Conservation (phyloP, 2,797 vertebrate species). For the Meriones psammophilus region DNA sequence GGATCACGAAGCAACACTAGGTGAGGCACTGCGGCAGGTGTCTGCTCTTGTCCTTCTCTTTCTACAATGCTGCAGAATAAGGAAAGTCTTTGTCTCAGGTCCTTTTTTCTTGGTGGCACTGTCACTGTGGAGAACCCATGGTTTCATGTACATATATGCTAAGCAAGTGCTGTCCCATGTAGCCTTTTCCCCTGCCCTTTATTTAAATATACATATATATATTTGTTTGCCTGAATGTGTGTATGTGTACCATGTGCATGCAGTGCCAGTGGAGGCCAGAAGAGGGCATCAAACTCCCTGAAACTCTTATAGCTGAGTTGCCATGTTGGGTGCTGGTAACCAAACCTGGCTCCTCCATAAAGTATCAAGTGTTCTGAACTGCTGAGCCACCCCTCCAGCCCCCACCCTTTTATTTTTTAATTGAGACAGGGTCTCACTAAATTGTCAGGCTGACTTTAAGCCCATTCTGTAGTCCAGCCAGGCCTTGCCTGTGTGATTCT, state of each 20-base stretch:
- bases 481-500: not conserved
- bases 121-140: not conserved
- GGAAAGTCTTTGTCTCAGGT: not conserved
- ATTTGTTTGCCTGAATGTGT: not conserved
- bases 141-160: not conserved
- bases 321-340: not conserved
- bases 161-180: not conserved
- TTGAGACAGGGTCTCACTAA: not conserved
- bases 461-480: not conserved
- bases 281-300: not conserved
- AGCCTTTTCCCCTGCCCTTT: not conserved
- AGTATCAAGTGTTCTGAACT: not conserved
- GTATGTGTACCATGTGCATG: not conserved
- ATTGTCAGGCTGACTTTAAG: not conserved
- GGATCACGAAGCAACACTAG: not conserved
- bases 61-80: not conserved
- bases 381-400: not conserved
- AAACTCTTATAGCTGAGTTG: not conserved
- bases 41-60: constrained; percentile 35
- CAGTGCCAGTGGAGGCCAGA: not conserved
- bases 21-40: not conserved
- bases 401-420: not conserved
- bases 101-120: not conserved
- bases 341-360: not conserved
- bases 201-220: no score